These are phyloP conservation scores for Tympanoctomys barrerae DNA, from an alignment of 2,797 vertebrate genomes.

Conservation along the genomic window DNA sequence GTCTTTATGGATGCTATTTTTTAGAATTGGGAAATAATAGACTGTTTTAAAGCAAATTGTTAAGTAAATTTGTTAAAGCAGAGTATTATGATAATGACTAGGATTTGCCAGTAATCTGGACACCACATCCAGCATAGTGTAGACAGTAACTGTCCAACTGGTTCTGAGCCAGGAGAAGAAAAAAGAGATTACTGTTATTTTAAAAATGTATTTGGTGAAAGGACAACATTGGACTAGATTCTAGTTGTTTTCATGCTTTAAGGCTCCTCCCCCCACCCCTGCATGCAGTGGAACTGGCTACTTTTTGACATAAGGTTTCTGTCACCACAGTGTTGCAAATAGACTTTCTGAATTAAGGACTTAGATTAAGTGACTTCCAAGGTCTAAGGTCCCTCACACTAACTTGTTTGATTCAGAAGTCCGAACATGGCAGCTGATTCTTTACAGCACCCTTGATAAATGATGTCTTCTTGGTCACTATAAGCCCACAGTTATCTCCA, in stretches of 20 bases:
- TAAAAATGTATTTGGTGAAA: not conserved
- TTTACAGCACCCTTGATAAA: not conserved
- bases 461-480: not conserved
- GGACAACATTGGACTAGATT: not conserved
- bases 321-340: not conserved
- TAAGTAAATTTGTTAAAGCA: constrained; percentile 1
- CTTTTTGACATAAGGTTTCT: not conserved
- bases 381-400: not conserved
- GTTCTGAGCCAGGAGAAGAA: not conserved
- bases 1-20: not conserved
- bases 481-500: not conserved
- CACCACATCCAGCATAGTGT: not conserved
- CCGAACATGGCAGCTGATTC: not conserved
- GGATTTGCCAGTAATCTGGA: constrained; percentile 13
- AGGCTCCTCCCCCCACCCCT: not conserved
- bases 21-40: not conserved
- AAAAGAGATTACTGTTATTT: not conserved
- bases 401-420: not conserved
- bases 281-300: not conserved
- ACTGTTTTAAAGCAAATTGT: constrained; percentile 32
- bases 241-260: not conserved
- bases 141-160: not conserved
- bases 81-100: not conserved
- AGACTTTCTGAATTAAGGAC: not conserved
- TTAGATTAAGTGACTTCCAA: not conserved